Conservation (phyloP, 1,140 invertebrate species). For the Ceratitis capitata region DNA sequence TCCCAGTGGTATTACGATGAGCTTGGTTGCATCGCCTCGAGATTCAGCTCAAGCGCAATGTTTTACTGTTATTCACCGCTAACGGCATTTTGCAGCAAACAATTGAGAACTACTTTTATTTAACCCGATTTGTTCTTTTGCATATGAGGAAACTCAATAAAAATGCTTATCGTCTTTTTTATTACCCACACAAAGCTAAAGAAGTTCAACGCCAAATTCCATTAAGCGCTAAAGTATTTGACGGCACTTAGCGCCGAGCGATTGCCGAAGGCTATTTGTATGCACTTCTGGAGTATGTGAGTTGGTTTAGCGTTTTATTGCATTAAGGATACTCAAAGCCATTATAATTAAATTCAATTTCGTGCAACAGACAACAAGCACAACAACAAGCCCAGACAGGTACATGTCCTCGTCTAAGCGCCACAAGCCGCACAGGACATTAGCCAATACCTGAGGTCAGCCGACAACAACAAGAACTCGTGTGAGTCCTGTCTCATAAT, state of each 20-base stretch:
- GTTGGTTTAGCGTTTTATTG: conserved; percentile 22
- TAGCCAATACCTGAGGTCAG: background rate
- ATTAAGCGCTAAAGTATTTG: background rate
- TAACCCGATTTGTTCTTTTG: background rate
- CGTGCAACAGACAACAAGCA: background rate
- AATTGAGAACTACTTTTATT: background rate
- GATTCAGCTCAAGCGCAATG: no score
- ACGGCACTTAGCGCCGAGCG: background rate
- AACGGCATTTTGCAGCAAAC: background rate
- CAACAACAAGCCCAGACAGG: background rate
- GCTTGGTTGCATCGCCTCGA: no score
- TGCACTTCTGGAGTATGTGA: no score
- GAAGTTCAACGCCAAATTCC: background rate
- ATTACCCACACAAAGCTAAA: background rate
- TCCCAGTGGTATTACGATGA: no score
- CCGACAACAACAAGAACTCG: background rate
- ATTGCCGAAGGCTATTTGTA: background rate
- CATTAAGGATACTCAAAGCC: conserved; percentile 35
- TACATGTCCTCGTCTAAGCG: background rate
- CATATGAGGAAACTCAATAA: background rate
- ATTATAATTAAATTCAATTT: conserved; percentile 43
- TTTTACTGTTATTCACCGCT: no score
- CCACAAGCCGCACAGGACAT: background rate
- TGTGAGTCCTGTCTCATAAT: background rate
- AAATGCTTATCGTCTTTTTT: background rate